Evolutionary conservation across 1,140 invertebrate species (phyloP).

Genomic region (Ruditapes philippinarum): DNA sequence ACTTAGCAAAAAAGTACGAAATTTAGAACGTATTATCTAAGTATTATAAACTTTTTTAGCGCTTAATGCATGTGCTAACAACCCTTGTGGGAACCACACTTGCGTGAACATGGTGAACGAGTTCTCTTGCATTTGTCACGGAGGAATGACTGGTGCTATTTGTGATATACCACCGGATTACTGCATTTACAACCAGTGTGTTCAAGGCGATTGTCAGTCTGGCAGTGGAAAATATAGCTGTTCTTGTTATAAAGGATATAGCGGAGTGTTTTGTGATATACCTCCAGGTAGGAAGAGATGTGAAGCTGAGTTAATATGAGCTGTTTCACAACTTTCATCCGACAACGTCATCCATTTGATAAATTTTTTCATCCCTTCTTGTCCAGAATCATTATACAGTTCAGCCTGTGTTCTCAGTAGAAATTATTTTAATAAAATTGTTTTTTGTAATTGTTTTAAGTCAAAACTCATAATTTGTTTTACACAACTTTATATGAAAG

Average conservation of each 20-base stretch:
- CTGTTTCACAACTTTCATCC: too few relatives aligned
- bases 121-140: conserved; percentile 3
- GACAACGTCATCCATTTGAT: too few relatives aligned
- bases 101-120: conserved; percentile 17
- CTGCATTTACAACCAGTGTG: conserved; percentile 13
- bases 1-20: too few relatives aligned
- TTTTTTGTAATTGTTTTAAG: too few relatives aligned
- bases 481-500: too few relatives aligned
- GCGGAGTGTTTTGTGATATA: background rate
- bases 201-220: background rate
- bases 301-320: too few relatives aligned
- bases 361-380: too few relatives aligned
- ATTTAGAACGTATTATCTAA: too few relatives aligned
- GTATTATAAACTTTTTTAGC: background rate
- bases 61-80: background rate
- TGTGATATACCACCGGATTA: conserved; percentile 36
- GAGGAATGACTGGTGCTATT: background rate
- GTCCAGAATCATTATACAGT: too few relatives aligned
- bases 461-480: too few relatives aligned
- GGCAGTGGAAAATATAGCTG: conserved; percentile 1
- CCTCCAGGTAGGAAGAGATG: background rate
- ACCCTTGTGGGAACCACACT: conserved; percentile 28
- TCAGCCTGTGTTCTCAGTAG: too few relatives aligned
- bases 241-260: background rate
- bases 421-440: too few relatives aligned